Conservation (phyloP, 2,113 vertebrate genomes). For the Sinocyclocheilus rhinocerous region DNA sequence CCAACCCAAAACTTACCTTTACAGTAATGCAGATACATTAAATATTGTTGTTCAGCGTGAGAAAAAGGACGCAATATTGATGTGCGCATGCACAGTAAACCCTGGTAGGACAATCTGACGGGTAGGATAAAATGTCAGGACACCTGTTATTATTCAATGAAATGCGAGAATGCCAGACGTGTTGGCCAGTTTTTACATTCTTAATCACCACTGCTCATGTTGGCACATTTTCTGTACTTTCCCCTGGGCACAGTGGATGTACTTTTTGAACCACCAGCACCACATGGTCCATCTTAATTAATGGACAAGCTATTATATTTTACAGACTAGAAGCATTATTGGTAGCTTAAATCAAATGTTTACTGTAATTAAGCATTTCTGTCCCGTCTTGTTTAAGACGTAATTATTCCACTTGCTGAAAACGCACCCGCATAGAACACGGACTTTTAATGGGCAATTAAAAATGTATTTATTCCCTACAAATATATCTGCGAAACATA, state of each 20-base stretch:
- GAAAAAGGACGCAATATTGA: no score
- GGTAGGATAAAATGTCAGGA: no score
- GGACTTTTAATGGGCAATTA: not conserved
- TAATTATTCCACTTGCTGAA: not conserved
- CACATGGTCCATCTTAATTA: not conserved
- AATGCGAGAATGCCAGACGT: slow-evolving; percentile 19
- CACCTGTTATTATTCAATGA: slow-evolving; percentile 38
- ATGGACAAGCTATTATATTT: not conserved
- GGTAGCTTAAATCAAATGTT: not conserved
- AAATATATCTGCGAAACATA: not conserved
- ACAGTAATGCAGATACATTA: no score
- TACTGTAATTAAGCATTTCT: not conserved
- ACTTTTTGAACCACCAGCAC: not conserved
- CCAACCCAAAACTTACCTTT: no score
- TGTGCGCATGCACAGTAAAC: no score
- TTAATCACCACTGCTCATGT: slow-evolving; percentile 5
- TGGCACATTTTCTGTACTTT: not conserved
- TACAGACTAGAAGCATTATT: not conserved
- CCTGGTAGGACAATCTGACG: no score
- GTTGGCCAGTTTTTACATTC: slow-evolving; percentile 32
- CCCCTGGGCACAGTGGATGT: not conserved
- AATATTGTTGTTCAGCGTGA: no score
- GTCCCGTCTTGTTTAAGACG: not conserved
- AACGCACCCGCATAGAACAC: not conserved
- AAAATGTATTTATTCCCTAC: not conserved